Evolutionary conservation across 2,113 vertebrate species (phyloP), one percentile per base, ranked within the genome.

Genomic region (Vulpes vulpes): DNA sequence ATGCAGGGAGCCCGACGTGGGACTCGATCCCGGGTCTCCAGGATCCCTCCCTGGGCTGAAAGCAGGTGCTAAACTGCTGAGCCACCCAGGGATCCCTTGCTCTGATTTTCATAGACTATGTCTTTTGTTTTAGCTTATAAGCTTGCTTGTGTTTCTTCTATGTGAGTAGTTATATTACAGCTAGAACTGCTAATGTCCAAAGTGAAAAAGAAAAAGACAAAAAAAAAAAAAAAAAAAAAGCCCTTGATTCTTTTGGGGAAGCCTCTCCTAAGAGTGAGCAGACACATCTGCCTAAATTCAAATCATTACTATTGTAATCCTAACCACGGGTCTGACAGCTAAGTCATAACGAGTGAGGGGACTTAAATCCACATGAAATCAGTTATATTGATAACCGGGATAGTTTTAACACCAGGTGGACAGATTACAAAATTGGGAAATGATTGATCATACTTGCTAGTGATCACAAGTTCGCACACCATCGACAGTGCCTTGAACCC

Each of bases 181-280:
- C 64, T 35, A 65, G 35, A 89, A 80, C 82, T 86, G 3, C 27
- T 78, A 57, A 14, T 89, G n/a, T 85, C 12, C 20, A 78, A 89
- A 89, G 10, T 95, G 49, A 78, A 93, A 90, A 85, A 69, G 12
- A 84, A 65, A 91, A 65, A 91, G 15, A 20, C 89, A 43, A 43
- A 43, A 43, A 43, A 38, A 43, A 43, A 43, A 43, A 43, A 43
- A 38, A 43, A 69, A 60, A 35, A 1, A 76, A 32, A 85, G 43
- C 8, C 15, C 60, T 78, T 9, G 2, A 92, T 16, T 85, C 76
- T 93, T 85, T 16, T n/a, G 30, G 23, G 9, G 11, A 14, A 59
- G 0, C 0, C 23, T 94, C 83, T 95, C 25, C 12, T 32, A 51
- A 92, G 51, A 60, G 3, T 51, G 5, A 93, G 23, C 32, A 64